Conservation (phyloP, 2,888 invertebrate species). For the Acanthosepion pharaonis region DNA sequence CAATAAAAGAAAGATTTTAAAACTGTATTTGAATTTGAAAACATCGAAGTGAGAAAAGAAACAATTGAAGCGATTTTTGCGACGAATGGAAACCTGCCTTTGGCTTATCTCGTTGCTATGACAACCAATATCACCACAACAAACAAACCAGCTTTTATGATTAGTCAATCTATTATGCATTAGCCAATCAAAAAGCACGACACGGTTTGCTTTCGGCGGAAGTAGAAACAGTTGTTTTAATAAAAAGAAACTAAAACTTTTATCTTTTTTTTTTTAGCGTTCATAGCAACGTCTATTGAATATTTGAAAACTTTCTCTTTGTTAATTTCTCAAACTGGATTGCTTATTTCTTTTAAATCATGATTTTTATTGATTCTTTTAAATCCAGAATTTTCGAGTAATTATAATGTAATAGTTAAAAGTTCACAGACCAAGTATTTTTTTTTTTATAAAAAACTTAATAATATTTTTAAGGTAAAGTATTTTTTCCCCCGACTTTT, state of each 20-base stretch:
- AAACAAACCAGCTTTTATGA: constrained; percentile 4
- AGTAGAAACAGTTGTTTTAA: background rate
- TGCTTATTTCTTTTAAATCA: background rate
- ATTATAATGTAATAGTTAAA: too few relatives aligned
- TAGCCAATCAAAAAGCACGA: constrained; percentile 21
- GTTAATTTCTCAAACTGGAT: background rate
- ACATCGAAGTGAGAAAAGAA: too few relatives aligned
- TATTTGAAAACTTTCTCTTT: constrained; percentile 12
- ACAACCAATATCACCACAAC: background rate
- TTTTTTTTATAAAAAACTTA: too few relatives aligned
- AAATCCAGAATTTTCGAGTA: too few relatives aligned
- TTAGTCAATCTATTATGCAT: constrained; percentile 21
- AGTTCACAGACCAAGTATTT: too few relatives aligned
- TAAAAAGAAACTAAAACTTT: background rate
- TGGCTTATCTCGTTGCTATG: background rate
- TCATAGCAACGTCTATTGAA: background rate
- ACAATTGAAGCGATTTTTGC: too few relatives aligned
- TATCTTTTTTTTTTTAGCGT: background rate
- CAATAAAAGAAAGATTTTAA: too few relatives aligned
- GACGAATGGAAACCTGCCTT: background rate
- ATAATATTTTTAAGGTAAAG: too few relatives aligned
- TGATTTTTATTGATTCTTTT: too few relatives aligned
- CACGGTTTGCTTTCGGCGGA: constrained; percentile 18
- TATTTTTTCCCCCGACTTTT: too few relatives aligned
- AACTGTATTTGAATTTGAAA: too few relatives aligned